phyloP scores from a whole-genome alignment of 2,113 vertebrate species.

The Manacus vitellinus region DNA sequence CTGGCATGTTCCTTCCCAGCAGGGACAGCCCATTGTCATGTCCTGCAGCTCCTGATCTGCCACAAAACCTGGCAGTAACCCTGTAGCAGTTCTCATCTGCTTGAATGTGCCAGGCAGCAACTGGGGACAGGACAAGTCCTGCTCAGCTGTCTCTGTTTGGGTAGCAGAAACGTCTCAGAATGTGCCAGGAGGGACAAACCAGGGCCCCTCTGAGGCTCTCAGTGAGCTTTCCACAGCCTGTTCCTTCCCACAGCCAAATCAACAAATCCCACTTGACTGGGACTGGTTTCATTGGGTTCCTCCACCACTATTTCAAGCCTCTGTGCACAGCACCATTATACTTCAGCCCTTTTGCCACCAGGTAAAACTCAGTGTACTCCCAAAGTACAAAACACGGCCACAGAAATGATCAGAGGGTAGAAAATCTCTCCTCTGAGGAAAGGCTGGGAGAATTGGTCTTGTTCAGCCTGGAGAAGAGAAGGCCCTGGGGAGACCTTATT shows the following conservation, averaged over 20 bases:
- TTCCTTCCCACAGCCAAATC: not conserved
- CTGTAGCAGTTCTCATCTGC: not conserved
- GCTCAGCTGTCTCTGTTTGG: not conserved
- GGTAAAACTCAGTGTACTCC: not conserved
- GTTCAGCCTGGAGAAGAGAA: not conserved
- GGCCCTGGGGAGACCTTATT: accelerated
- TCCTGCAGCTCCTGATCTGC: not conserved
- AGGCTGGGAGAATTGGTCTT: not conserved
- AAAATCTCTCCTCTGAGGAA: not conserved
- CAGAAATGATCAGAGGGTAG: not conserved
- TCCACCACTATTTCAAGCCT: not conserved
- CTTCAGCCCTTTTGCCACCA: not conserved
- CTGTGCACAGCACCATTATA: not conserved
- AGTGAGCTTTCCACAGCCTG: not conserved
- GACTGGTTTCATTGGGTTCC: not conserved
- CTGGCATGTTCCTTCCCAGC: not conserved
- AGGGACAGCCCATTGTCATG: not conserved
- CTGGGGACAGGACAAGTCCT: not conserved
- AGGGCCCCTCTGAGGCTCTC: not conserved
- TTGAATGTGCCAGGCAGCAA: not conserved
- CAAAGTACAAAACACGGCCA: not conserved
- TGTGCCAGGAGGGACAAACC: not conserved
- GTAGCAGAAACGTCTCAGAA: not conserved
- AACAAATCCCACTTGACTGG: not conserved
- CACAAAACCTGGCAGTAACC: not conserved